Evolutionary conservation across 1,140 invertebrate genomes (phyloP).

Genomic region (Drosophila mayri): DNA sequence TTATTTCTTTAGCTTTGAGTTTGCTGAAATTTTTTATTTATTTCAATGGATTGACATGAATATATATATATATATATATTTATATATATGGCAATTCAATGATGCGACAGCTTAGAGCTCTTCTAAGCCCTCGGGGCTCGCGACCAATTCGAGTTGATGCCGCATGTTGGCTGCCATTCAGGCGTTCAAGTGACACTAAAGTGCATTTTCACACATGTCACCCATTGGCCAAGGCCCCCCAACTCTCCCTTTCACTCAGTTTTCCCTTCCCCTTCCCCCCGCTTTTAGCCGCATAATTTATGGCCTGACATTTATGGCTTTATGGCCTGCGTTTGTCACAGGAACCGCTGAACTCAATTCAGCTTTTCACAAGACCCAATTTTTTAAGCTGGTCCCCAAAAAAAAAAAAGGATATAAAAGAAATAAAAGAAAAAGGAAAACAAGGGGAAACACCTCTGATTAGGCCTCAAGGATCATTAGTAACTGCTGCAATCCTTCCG

Average conservation of each 20-base stretch:
- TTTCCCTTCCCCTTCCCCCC: not conserved
- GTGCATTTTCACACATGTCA: conserved; percentile 78
- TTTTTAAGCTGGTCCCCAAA: conserved; percentile 12
- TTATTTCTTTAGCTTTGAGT: not conserved
- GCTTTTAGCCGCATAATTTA: conserved; percentile 64
- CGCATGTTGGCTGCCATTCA: conserved; percentile 37
- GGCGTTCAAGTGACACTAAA: conserved; percentile 70
- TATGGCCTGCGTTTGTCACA: conserved; percentile 72
- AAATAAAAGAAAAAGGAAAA: not conserved
- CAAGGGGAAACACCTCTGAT: conserved; percentile 27
- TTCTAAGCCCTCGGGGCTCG: conserved; percentile 18
- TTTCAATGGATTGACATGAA: not conserved
- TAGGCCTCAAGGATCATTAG: conserved; percentile 50
- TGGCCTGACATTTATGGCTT: conserved; percentile 75
- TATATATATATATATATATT: not conserved
- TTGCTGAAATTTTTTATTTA: not conserved
- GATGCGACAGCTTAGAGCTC: conserved; percentile 22
- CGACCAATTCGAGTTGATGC: conserved; percentile 16
- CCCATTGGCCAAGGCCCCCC: not conserved
- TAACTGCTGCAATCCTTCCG: conserved; percentile 33
- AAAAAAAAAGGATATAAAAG: conserved; percentile 6
- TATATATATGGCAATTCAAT: conserved; percentile 20
- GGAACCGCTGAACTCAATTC: conserved; percentile 5
- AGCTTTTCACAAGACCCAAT: conserved; percentile 14
- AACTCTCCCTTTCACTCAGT: too few relatives aligned